These are phyloP conservation scores for Gallinago nigripennis DNA, from an alignment of 2,797 vertebrate genomes.

Conservation along the genomic window DNA sequence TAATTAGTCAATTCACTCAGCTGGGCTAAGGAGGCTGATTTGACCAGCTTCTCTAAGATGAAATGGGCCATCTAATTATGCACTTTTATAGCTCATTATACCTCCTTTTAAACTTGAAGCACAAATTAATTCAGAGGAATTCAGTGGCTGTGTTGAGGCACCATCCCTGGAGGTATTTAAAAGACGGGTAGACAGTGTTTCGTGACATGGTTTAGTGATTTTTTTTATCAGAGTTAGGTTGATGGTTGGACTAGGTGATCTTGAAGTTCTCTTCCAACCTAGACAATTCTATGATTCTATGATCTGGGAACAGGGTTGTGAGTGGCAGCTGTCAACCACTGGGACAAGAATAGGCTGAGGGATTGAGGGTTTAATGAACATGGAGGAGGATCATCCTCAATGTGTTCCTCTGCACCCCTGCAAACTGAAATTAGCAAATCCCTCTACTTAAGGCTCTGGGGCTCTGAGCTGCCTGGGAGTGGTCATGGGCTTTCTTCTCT, in stretches of 20 bases:
- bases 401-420: background rate
- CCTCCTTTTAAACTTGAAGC: constrained; percentile 13
- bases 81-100: constrained; percentile 15
- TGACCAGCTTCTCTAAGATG: background rate
- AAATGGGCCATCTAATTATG: constrained; percentile 25
- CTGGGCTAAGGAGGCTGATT: background rate
- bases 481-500: background rate
- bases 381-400: background rate
- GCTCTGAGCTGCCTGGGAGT: background rate
- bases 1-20: constrained; percentile 8
- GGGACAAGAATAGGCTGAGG: background rate
- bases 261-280: no score
- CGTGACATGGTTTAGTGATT: no score
- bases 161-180: no score
- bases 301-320: no score
- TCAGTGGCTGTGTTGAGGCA: background rate
- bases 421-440: background rate
- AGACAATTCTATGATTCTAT: no score
- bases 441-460: background rate
- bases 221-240: no score
- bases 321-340: background rate
- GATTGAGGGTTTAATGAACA: background rate
- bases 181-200: no score
- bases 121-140: background rate
- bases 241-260: no score